Percentiles rank a stretch among this genome's conserved stretches.
Conservation (phyloP, 2,888 invertebrate species). For the Podotricha telesiphe region DNA sequence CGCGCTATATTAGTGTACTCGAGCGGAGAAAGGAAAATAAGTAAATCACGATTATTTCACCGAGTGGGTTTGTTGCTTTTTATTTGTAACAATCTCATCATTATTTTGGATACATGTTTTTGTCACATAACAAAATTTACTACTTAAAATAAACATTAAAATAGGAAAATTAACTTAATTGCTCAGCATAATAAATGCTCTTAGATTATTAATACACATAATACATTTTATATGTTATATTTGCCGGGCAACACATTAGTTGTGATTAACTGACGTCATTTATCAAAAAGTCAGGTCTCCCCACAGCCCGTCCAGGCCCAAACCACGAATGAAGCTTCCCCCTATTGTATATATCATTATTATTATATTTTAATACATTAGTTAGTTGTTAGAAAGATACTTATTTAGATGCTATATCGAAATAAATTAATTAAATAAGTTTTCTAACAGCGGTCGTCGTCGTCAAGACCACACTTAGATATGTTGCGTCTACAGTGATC, state of each 20-base stretch:
- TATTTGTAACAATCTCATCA: no score
- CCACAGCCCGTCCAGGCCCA: not conserved
- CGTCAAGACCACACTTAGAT: no score
- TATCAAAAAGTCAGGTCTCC: constrained; percentile 15
- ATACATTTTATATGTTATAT: constrained; percentile 26
- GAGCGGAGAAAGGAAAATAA: no score
- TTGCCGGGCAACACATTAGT: constrained; percentile 33
- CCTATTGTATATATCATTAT: not conserved
- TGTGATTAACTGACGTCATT: constrained; percentile 52
- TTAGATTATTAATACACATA: constrained; percentile 15
- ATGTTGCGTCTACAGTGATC: no score
- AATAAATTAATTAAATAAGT: no score
- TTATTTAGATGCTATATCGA: no score
- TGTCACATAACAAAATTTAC: not conserved
- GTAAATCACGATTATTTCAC: no score
- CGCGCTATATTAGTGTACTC: no score
- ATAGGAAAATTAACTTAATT: constrained; percentile 47
- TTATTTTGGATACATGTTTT: no score
- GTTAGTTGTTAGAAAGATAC: no score
- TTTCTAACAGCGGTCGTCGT: no score
- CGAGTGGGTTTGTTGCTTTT: no score
- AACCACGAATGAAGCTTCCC: not conserved
- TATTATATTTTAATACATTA: not conserved
- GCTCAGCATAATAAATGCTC: constrained; percentile 13
- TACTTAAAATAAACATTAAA: constrained; percentile 53